A percentile compares a stretch with the other conserved stretches of the same genome.
Evolutionary conservation across 1,140 invertebrate species (phyloP).

Genomic region (Cyclargus thomasi): DNA sequence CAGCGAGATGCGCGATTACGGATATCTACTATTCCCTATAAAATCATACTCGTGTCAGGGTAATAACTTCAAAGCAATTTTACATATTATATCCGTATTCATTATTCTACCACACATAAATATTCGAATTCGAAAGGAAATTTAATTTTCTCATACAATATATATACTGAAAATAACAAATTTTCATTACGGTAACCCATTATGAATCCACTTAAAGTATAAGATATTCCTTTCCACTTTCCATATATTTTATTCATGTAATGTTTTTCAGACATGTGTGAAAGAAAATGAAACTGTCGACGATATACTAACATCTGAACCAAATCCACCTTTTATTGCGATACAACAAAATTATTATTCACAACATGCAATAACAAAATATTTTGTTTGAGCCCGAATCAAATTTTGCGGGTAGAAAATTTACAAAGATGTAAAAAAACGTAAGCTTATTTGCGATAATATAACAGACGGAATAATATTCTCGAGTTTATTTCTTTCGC

Average conservation of each 20-base stretch:
- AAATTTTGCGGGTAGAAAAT: conserved; percentile 40
- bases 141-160: neutral
- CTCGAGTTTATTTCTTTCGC: neutral
- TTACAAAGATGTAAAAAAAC: conserved; percentile 36
- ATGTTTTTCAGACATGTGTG: neutral
- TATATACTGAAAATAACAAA: neutral
- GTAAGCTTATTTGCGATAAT: conserved; percentile 32
- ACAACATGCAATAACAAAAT: conserved; percentile 21
- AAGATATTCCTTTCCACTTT: neutral
- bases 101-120: neutral
- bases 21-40: no score
- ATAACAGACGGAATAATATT: neutral
- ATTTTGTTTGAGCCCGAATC: conserved; percentile 37
- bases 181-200: neutral
- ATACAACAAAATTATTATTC: conserved; percentile 15
- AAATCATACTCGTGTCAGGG: no score
- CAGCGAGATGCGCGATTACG: no score
- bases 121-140: neutral
- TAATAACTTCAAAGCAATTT: no score
- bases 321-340: conserved; percentile 14
- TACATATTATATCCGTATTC: neutral
- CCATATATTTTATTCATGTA: neutral
- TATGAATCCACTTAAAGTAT: neutral
- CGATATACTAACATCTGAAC: conserved; percentile 5
- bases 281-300: conserved; percentile 3